Evolutionary conservation across 1,140 invertebrate species (phyloP).

Genomic region (Diplogasteroides magnus): DNA sequence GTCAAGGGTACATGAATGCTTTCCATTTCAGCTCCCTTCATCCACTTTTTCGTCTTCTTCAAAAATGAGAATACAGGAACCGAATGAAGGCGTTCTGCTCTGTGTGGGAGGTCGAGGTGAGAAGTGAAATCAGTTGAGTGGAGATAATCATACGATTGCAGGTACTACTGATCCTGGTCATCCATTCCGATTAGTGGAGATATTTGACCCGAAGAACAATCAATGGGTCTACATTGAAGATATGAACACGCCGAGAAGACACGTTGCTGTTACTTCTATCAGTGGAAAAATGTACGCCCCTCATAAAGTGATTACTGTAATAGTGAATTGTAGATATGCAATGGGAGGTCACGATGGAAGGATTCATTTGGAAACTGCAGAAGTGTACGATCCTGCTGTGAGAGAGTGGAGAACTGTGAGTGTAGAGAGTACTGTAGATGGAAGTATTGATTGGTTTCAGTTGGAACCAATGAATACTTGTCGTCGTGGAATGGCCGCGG

Average conservation of each 20-base stretch:
- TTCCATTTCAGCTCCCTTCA: too few relatives aligned
- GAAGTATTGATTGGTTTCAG: too few relatives aligned
- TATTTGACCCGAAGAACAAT: slow-evolving; percentile 91
- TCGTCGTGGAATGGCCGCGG: slow-evolving; percentile 90
- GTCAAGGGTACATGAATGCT: too few relatives aligned
- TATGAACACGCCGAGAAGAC: slow-evolving; percentile 91
- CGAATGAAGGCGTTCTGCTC: slow-evolving; percentile 35
- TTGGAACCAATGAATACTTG: too few relatives aligned
- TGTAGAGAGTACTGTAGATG: slow-evolving; percentile 93
- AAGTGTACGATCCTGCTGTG: slow-evolving; percentile 83
- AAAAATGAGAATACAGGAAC: slow-evolving; percentile 11
- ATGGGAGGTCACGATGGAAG: slow-evolving; percentile 86
- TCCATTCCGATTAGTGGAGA: slow-evolving; percentile 66
- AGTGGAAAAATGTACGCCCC: slow-evolving; percentile 96
- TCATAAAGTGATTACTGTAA: neutral
- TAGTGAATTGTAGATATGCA: slow-evolving; percentile 61
- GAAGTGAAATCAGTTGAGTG: neutral
- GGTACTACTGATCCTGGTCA: slow-evolving; percentile 35
- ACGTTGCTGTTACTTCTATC: slow-evolving; percentile 93
- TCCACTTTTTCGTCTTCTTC: slow-evolving; percentile 12
- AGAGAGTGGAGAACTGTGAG: slow-evolving; percentile 95
- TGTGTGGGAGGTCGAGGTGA: slow-evolving; percentile 41
- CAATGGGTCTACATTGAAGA: slow-evolving; percentile 94
- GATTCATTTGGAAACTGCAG: slow-evolving; percentile 74
- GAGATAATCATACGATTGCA: neutral